phyloP scores from a whole-genome alignment of 1,140 invertebrate genomes.

The Hycleus cichorii region DNA sequence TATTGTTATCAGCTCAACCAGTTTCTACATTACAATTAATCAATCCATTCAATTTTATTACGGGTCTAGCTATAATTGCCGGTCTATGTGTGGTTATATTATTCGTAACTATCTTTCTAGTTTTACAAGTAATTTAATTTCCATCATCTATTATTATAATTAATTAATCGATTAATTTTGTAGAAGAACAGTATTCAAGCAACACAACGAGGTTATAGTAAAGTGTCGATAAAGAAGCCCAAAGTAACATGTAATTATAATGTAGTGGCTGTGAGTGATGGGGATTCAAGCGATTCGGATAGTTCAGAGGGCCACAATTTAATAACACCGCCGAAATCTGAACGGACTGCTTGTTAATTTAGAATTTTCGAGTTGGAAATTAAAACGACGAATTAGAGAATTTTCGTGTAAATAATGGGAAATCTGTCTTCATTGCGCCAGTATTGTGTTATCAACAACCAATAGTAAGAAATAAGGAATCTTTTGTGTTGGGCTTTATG shows the following conservation, averaged over 20 bases:
- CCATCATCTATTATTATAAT: not conserved
- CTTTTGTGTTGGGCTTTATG: not conserved
- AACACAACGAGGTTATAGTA: conserved; percentile 34
- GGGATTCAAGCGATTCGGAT: conserved; percentile 38
- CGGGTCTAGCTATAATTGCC: conserved; percentile 55
- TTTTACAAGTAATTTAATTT: conserved; percentile 51
- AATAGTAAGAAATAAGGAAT: no score
- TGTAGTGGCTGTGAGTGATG: conserved; percentile 39
- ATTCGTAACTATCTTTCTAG: conserved; percentile 59
- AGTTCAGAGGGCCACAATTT: conserved; percentile 33
- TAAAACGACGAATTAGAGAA: not conserved
- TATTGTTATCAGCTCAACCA: conserved; percentile 38
- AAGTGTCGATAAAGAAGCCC: conserved; percentile 41
- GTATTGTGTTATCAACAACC: conserved; percentile 1
- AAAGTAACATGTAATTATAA: conserved; percentile 43
- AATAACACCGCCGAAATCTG: conserved; percentile 32
- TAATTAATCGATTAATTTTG: conserved; percentile 1
- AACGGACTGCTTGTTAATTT: conserved; percentile 34
- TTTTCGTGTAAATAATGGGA: conserved; percentile 3
- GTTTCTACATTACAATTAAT: conserved; percentile 42
- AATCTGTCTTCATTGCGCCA: conserved; percentile 31
- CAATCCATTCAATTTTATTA: conserved; percentile 51
- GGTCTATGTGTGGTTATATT: conserved; percentile 57
- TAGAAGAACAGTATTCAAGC: conserved; percentile 36
- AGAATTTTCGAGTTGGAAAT: not conserved